Evolutionary conservation across 2,888 invertebrate species (phyloP).

Genomic region (Papilio elwesi): DNA sequence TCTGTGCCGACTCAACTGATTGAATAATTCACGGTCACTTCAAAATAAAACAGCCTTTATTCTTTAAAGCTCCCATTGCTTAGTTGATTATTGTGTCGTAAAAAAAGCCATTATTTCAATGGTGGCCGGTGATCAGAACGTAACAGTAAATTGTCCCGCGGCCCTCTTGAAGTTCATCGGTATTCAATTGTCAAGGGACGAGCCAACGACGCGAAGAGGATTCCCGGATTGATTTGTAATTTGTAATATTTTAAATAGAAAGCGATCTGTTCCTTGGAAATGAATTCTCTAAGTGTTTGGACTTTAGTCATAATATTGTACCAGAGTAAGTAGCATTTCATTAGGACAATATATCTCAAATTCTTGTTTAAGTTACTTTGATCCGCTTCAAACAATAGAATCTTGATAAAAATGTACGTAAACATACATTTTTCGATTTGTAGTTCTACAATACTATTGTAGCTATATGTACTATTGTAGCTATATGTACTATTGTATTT

Average conservation of each 20-base stretch:
- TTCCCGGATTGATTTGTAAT: conserved; percentile 46
- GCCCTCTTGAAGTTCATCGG: conserved; percentile 67
- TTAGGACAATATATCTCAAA: neutral
- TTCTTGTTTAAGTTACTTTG: neutral
- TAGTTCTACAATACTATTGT: too few relatives aligned
- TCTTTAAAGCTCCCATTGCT: too few relatives aligned
- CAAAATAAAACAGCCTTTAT: too few relatives aligned
- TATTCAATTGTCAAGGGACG: conserved; percentile 53
- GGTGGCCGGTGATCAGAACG: conserved; percentile 23
- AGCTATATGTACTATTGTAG: too few relatives aligned
- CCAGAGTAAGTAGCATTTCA: conserved; percentile 64
- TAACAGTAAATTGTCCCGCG: conserved; percentile 38
- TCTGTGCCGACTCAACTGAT: too few relatives aligned
- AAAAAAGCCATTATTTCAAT: neutral
- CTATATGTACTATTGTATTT: too few relatives aligned
- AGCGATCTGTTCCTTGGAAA: conserved; percentile 48
- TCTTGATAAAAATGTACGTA: neutral
- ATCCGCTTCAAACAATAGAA: neutral
- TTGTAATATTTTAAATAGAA: conserved; percentile 41
- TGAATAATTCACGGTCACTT: too few relatives aligned
- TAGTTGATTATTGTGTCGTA: neutral
- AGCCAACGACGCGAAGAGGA: conserved; percentile 43
- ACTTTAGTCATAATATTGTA: conserved; percentile 62
- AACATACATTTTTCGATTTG: too few relatives aligned
- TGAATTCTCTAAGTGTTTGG: conserved; percentile 66